A percentile compares a stretch with the other conserved stretches of the same genome.
These are phyloP conservation scores for Montipora cactus DNA, from an alignment of 64 coral and sea anemone species.

Conservation along the genomic window DNA sequence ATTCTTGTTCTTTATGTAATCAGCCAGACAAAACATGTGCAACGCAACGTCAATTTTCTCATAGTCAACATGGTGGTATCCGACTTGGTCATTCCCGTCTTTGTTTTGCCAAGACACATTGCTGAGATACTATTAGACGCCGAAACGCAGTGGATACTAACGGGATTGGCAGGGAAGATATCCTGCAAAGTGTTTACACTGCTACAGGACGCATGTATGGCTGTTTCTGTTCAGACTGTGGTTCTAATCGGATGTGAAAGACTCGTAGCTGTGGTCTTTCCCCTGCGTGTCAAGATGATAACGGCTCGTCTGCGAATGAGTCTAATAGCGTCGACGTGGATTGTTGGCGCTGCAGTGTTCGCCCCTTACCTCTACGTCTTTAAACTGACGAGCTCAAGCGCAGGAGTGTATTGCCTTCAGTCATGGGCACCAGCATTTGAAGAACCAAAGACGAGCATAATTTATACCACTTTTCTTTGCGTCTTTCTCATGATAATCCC, in stretches of 20 bases:
- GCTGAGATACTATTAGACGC: not conserved
- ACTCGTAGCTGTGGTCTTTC: constrained; percentile 15
- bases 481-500: constrained; percentile 12
- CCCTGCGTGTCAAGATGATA: constrained; percentile 14
- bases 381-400: not conserved
- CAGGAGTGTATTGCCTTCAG: not conserved
- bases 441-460: constrained; percentile 1
- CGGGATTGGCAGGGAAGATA: not conserved
- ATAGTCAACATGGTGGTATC: constrained; percentile 51
- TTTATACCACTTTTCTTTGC: constrained; percentile 7
- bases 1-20: constrained; percentile 13
- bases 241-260: constrained; percentile 40
- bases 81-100: constrained; percentile 20
- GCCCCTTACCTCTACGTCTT: constrained; percentile 36
- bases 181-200: constrained; percentile 3
- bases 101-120: not conserved
- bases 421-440: constrained; percentile 21
- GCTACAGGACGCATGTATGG: not conserved
- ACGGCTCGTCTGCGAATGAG: constrained; percentile 1
- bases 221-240: constrained; percentile 23
- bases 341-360: not conserved
- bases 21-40: constrained; percentile 16
- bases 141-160: not conserved
- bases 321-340: constrained; percentile 27
- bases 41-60: constrained; percentile 31